A percentile compares a stretch with the other conserved stretches of the same genome.
phyloP scores from a whole-genome alignment of 2,888 invertebrate species.

The Nineta flava region DNA sequence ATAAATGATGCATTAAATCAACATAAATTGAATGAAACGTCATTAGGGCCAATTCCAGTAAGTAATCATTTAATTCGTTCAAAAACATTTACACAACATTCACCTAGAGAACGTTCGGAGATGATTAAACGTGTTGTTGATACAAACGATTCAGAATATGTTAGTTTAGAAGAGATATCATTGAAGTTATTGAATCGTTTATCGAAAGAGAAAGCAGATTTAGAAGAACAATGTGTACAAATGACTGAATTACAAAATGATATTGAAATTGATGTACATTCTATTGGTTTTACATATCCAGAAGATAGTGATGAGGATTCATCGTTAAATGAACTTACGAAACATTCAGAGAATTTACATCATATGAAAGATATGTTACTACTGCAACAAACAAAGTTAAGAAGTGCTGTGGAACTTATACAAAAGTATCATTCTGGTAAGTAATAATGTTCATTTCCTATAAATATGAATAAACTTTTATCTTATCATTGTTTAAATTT shows the following conservation, averaged over 20 bases:
- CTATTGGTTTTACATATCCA: conserved; percentile 43
- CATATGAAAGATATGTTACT: conserved; percentile 42
- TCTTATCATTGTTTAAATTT: not conserved
- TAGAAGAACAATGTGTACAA: conserved; percentile 51
- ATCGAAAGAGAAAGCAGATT: conserved; percentile 48
- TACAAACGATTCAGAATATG: conserved; percentile 10
- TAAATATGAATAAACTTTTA: not conserved
- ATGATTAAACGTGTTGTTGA: conserved; percentile 27
- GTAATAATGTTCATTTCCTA: not conserved
- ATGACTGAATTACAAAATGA: conserved; percentile 45
- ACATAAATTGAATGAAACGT: conserved; percentile 17
- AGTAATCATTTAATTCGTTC: conserved; percentile 32
- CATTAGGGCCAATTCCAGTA: conserved; percentile 8
- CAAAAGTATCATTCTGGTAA: conserved; percentile 26
- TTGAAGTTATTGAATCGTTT: conserved; percentile 52
- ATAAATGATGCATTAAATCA: conserved; percentile 34
- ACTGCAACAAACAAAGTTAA: conserved; percentile 45
- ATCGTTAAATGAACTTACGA: conserved; percentile 45
- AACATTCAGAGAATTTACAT: conserved; percentile 44
- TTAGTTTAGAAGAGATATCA: conserved; percentile 64
- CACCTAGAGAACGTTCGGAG: conserved; percentile 37
- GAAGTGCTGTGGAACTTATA: conserved; percentile 27
- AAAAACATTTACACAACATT: conserved; percentile 53
- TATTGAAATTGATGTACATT: conserved; percentile 39
- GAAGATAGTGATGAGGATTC: conserved; percentile 42